Conservation (phyloP, 2,113 vertebrate genomes). For the Thymallus thymallus region DNA sequence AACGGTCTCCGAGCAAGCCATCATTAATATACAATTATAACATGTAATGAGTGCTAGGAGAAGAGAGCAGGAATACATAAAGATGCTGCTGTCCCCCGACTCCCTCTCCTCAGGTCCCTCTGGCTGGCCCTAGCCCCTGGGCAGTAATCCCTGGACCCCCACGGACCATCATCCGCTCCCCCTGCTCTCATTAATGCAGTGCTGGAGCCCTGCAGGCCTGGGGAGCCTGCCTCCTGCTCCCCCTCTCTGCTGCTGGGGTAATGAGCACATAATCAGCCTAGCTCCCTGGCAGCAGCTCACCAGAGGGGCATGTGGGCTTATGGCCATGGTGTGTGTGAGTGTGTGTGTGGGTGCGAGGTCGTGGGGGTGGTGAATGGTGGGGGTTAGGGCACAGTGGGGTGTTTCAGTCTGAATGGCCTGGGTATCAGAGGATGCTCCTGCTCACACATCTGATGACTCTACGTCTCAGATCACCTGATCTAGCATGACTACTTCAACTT, state of each 20-base stretch:
- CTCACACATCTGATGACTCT: conserved; percentile 45
- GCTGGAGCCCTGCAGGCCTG: conserved; percentile 64
- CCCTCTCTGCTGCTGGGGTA: conserved; percentile 59
- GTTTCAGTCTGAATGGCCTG: conserved; percentile 41
- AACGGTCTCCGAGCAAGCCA: conserved; percentile 13
- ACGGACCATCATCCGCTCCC: conserved; percentile 68
- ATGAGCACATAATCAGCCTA: conserved; percentile 76
- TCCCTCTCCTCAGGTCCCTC: conserved; percentile 48
- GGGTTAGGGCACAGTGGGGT: conserved; percentile 41
- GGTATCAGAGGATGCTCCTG: conserved; percentile 31
- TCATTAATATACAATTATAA: conserved; percentile 38
- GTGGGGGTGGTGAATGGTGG: conserved; percentile 9
- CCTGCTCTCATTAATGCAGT: conserved; percentile 73
- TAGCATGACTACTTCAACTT: conserved; percentile 29
- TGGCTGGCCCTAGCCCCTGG: conserved; percentile 65
- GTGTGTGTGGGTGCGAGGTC: conserved; percentile 6
- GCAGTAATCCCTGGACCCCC: conserved; percentile 69
- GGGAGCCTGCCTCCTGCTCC: conserved; percentile 65
- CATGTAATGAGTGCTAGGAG: conserved; percentile 27
- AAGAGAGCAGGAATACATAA: conserved; percentile 33
- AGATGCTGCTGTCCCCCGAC: background rate
- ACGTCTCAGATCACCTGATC: conserved; percentile 45
- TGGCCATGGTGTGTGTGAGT: background rate
- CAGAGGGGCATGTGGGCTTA: conserved; percentile 45
- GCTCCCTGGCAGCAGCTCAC: conserved; percentile 67